phyloP scores from a whole-genome alignment of 2,888 invertebrate species.

The Conchocele bisecta region DNA sequence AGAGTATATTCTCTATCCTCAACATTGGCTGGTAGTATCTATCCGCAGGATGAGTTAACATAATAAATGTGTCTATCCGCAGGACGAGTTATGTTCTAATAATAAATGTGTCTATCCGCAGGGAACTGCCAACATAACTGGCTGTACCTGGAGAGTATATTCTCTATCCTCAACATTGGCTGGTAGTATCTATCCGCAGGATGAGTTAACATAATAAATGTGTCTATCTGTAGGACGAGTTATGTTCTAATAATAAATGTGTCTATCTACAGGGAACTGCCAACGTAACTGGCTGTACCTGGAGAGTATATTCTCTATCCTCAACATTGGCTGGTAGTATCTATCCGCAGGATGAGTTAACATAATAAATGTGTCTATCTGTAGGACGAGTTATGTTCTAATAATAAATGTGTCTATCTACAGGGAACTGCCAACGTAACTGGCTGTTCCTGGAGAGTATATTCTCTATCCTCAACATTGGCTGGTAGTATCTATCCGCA shows the following conservation, averaged over 20 bases:
- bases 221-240: neutral
- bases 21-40: slow-evolving; percentile 83
- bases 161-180: neutral
- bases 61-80: too few species aligned
- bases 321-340: slow-evolving; percentile 83
- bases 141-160: neutral
- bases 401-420: neutral
- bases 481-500: slow-evolving; percentile 83
- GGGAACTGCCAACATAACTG: slow-evolving; percentile 84
- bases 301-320: slow-evolving; percentile 83
- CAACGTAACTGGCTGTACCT: slow-evolving; percentile 83
- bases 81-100: neutral
- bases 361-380: too few species aligned
- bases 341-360: slow-evolving; percentile 83
- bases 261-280: slow-evolving; percentile 58
- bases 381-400: neutral
- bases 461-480: slow-evolving; percentile 83
- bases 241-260: neutral
- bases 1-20: slow-evolving; percentile 83
- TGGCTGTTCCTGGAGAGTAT: slow-evolving; percentile 83
- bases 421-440: slow-evolving; percentile 78
- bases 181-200: neutral
- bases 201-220: slow-evolving; percentile 83
- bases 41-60: slow-evolving; percentile 83
- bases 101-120: neutral